Evolutionary conservation across 1,140 invertebrate species (phyloP).

Genomic region (Euura saliciscinereae): DNA sequence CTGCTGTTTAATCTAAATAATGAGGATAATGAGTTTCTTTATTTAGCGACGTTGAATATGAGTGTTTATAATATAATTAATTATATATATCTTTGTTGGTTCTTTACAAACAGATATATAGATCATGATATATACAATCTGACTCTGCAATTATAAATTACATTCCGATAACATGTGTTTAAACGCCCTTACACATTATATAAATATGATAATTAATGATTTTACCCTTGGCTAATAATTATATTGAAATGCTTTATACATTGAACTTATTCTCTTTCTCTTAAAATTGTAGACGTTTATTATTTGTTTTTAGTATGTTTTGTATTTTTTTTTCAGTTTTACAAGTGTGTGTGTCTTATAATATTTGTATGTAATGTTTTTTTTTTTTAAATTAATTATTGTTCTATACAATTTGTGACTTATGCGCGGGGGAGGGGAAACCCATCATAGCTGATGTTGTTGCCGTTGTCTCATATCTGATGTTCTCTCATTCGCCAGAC

Average conservation of each 20-base stretch:
- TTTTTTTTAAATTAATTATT: slow-evolving; percentile 31
- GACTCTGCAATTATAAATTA: neutral
- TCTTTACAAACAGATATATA: neutral
- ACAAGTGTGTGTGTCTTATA: slow-evolving; percentile 19
- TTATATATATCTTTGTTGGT: neutral
- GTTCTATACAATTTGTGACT: slow-evolving; percentile 33
- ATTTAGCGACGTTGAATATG: neutral
- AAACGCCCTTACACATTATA: neutral
- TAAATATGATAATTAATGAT: neutral
- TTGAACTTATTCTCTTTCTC: slow-evolving; percentile 14
- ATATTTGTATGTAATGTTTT: slow-evolving; percentile 18
- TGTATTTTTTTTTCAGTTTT: slow-evolving; percentile 23
- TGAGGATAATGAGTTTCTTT: neutral
- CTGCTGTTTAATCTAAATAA: too few species aligned
- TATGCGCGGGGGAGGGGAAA: slow-evolving; percentile 24
- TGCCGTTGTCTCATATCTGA: slow-evolving; percentile 37
- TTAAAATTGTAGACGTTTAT: slow-evolving; percentile 20
- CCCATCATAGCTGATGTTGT: slow-evolving; percentile 32
- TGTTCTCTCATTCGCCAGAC: slow-evolving; percentile 38
- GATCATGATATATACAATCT: too few species aligned
- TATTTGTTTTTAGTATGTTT: slow-evolving; percentile 2
- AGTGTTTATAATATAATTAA: too few species aligned
- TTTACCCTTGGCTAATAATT: slow-evolving; percentile 28
- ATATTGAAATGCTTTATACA: slow-evolving; percentile 38
- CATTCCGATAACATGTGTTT: neutral